These are phyloP conservation scores for Osmerus eperlanus DNA, from an alignment of 2,113 vertebrate species.

Conservation along the genomic window DNA sequence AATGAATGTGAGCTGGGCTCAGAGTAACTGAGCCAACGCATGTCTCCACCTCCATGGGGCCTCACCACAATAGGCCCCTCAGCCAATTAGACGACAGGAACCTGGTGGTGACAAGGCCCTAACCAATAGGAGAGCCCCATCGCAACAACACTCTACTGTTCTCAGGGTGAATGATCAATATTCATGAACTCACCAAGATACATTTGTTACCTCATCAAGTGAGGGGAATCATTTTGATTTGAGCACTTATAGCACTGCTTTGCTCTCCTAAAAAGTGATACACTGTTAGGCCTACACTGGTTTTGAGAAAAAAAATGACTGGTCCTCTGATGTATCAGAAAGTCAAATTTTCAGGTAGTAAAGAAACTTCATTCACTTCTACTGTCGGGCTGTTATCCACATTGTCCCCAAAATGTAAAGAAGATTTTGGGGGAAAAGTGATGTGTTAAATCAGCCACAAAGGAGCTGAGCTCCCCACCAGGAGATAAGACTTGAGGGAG, in stretches of 20 bases:
- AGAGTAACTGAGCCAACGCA: constrained; percentile 50
- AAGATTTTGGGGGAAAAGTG: neutral
- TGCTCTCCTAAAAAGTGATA: too few relatives aligned
- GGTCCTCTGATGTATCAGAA: neutral
- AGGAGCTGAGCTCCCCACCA: neutral
- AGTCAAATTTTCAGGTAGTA: too few relatives aligned
- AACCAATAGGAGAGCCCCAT: constrained; percentile 23
- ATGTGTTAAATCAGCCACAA: constrained; percentile 10
- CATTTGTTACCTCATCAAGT: neutral
- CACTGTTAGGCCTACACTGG: neutral
- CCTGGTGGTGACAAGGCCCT: constrained; percentile 31
- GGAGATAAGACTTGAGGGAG: neutral
- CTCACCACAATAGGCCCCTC: constrained; percentile 21
- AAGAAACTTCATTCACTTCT: too few relatives aligned
- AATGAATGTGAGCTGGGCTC: constrained; percentile 43
- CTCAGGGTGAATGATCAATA: neutral
- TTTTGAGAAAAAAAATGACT: neutral
- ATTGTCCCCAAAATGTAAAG: neutral
- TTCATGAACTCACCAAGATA: neutral
- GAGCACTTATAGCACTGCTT: too few relatives aligned
- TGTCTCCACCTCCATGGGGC: constrained; percentile 38
- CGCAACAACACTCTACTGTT: constrained; percentile 14
- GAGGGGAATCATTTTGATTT: too few relatives aligned
- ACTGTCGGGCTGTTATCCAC: neutral
- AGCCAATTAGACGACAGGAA: constrained; percentile 44